Conservation (phyloP, 2,797 vertebrate genomes). For the Lerista edwardsae region DNA sequence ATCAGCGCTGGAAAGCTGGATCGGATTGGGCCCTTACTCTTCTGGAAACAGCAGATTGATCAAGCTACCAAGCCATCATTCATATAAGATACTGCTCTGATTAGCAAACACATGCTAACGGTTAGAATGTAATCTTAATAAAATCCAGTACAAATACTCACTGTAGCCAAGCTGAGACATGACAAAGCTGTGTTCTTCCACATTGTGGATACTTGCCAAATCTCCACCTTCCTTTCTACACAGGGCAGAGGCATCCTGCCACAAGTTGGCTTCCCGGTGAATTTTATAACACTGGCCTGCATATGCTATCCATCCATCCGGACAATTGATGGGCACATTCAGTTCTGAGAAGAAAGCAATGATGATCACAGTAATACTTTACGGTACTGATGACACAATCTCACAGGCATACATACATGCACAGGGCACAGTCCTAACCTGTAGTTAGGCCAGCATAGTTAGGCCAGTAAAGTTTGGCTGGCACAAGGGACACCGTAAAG, state of each 20-base stretch:
- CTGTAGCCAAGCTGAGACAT: conserved; percentile 90
- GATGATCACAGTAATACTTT: conserved; percentile 1
- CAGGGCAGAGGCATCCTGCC: conserved; percentile 84
- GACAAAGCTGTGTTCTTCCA: conserved; percentile 93
- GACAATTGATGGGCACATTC: conserved; percentile 82
- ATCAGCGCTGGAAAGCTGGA: too few relatives aligned
- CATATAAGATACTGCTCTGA: neutral
- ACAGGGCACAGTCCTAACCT: too few relatives aligned
- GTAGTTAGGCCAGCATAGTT: too few relatives aligned
- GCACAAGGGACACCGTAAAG: too few relatives aligned
- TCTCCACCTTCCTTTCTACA: conserved; percentile 90
- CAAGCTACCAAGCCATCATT: neutral
- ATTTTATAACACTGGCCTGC: conserved; percentile 89
- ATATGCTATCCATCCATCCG: conserved; percentile 88
- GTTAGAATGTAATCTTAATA: neutral
- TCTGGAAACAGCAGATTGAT: neutral
- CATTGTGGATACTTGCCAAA: conserved; percentile 88
- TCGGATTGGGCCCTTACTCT: neutral
- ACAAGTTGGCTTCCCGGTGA: conserved; percentile 82
- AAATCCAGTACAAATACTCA: conserved; percentile 72
- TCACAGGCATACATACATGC: neutral
- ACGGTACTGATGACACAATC: neutral
- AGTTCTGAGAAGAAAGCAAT: conserved; percentile 69
- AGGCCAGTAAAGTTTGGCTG: too few relatives aligned
- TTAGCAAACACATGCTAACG: conserved; percentile 7